Evolutionary conservation across 2,113 vertebrate genomes (phyloP), one percentile per base, ranked within the genome.

Genomic region (Strix aluco): DNA sequence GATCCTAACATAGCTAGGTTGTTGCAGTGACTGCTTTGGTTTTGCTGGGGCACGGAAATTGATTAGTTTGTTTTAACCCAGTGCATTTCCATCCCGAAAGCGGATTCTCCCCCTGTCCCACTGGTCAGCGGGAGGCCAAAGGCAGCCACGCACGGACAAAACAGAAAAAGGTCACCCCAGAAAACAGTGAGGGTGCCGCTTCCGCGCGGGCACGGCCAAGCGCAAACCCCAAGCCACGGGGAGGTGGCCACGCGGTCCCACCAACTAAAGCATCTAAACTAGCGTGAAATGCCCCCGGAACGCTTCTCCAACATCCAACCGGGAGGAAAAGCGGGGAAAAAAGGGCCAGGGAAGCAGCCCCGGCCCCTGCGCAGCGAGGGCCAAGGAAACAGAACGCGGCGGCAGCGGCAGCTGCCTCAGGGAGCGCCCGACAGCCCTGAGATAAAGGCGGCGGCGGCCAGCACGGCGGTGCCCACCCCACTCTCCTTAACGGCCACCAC

Each of bases 261-360:
- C 7, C 15, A 46, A 58, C 22, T 2, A 3, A 4, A 51, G 9
- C 44, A 3, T 3, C 10, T 11, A 4, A 54, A 46, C 4, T 1
- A 9, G 5, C 0, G 20, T 3, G 3, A 14, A n/a, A 13, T 0
- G 6, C 19, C 27, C 65, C 27, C 32, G 1, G 0, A 16, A 4
- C 7, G 9, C 2, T 0, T 7, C 10, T 16, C 1, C 32, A 6
- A 0, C 0, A 30, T 0, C 23, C 22, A n/a, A 7, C 19, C 17
- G 2, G 30, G 7, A 58, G 6, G 5, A 26, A 19, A 6, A 4
- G 21, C 16, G 2, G 5, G 6, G 4, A n/a, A n/a, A n/a, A 10
- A 38, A 4, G 5, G 5, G 11, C 5, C 21, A 3, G 4, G 0
- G 13, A 27, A 11, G 1, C 44, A 20, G 52, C 11, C 25, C 34